Evolutionary conservation across 2,888 invertebrate genomes (phyloP), one percentile per base, ranked within the genome.

Genomic region (Chymomyza amoena): DNA sequence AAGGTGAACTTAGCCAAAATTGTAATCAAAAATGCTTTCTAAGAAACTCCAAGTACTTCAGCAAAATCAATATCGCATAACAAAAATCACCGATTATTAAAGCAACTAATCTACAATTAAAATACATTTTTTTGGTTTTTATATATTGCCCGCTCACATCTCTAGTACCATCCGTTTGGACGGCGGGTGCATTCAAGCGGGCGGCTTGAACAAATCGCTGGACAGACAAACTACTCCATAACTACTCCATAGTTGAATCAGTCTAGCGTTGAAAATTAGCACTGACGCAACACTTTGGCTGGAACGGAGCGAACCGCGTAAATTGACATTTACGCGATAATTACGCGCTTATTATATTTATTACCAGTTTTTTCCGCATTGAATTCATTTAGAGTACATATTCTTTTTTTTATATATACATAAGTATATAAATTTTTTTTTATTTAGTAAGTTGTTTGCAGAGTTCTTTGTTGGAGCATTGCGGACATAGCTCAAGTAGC

Each of bases 281-380:
- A 80, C 81, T 85, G 87, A 85, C 84, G 85, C 80, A 85, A 87
- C 79, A 85, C 84, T 73, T 71, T 81, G 78, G 20, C 54, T 54
- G 18, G 18, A 54, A 9, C 54, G 54, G 20, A 57, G 15, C 57
- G 57, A 15, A 79, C 80, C 76, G 75, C 84, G 84, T 76, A 87
- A 85, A 85, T 85, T 85, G 84, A 87, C 87, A 85, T 85, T 85
- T 85, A 87, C 77, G 87, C 83, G 85, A 85, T 83, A 85, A 85
- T 85, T 85, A 85, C 85, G 85, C 80, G 87, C 87, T 87, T 85
- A 87, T 85, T 85, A 87, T 81, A 77, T 83, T 85, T 87, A 84
- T 84, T 85, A 85, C 78, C 80, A 69, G 78, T 80, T 80, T 85
- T 81, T 80, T 80, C 72, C 77, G 77, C 83, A 75, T 76, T 83